phyloP scores from a whole-genome alignment of 2,113 vertebrate species.

The Bucco capensis region DNA sequence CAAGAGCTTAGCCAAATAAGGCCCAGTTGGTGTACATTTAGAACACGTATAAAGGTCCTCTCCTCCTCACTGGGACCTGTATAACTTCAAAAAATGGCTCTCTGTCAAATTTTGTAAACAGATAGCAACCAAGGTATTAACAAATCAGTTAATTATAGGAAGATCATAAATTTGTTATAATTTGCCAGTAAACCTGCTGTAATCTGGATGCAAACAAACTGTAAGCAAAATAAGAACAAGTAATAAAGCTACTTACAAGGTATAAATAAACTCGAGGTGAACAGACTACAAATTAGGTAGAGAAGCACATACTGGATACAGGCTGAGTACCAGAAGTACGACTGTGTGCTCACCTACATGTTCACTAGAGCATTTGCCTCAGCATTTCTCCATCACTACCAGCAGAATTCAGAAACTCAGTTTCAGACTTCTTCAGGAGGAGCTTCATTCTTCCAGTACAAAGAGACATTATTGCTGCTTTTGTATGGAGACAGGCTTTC shows the following conservation, averaged over 20 bases:
- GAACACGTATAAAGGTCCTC: neutral
- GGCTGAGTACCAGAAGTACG: neutral
- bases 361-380: neutral
- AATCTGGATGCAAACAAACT: constrained; percentile 23
- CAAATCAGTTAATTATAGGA: constrained; percentile 4
- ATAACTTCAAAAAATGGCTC: neutral
- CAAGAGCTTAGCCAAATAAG: constrained; percentile 5
- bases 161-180: neutral
- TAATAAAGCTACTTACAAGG: neutral
- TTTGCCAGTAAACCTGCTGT: neutral
- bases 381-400: neutral
- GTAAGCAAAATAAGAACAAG: constrained; percentile 4
- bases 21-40: neutral
- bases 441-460: neutral
- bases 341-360: fast-evolving
- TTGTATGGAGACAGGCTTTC: neutral
- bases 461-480: neutral
- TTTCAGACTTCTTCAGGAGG: neutral
- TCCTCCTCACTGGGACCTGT: neutral
- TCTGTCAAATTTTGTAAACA: neutral
- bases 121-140: neutral
- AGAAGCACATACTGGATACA: neutral
- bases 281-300: neutral
- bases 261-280: constrained; percentile 4
- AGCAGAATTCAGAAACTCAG: neutral